A percentile compares a stretch with the other conserved stretches of the same genome.
Evolutionary conservation across 2,113 vertebrate species (phyloP).

Genomic region (Rhinogobius similis): DNA sequence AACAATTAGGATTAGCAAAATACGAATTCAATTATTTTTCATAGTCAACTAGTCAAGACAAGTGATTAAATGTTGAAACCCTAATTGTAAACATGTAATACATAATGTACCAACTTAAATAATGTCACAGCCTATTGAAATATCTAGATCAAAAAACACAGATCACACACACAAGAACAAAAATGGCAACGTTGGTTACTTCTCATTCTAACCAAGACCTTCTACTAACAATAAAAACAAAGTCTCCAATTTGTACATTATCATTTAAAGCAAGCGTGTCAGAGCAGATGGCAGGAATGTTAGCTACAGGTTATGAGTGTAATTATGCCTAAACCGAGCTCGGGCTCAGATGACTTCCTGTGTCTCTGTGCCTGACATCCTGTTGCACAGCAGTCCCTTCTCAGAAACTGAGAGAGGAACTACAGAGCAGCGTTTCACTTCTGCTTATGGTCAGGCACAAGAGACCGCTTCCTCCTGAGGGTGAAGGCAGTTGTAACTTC

Average conservation of each 20-base stretch:
- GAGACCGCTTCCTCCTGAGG: constrained; percentile 40
- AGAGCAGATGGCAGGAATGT: background rate
- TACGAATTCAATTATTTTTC: too few relatives aligned
- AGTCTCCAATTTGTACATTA: background rate
- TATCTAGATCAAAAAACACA: background rate
- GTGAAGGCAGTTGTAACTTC: background rate
- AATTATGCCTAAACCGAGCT: background rate
- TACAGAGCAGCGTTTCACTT: constrained; percentile 59
- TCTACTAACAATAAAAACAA: background rate
- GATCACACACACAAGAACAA: too few relatives aligned
- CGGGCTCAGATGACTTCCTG: constrained; percentile 49
- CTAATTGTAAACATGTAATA: too few relatives aligned
- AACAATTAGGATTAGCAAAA: too few relatives aligned
- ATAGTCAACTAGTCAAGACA: too few relatives aligned
- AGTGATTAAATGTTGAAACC: too few relatives aligned
- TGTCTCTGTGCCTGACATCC: constrained; percentile 57
- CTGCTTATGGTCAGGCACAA: constrained; percentile 44
- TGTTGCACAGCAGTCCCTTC: constrained; percentile 64
- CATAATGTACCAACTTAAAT: too few relatives aligned
- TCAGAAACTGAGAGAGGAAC: constrained; percentile 59
- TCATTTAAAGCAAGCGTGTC: background rate
- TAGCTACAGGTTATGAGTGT: constrained; percentile 3
- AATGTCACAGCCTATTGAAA: background rate
- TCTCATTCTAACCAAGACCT: background rate
- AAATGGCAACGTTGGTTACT: too few relatives aligned